Evolutionary conservation across 2,797 vertebrate genomes (phyloP).

Genomic region (Melanotaenia boesemani): DNA sequence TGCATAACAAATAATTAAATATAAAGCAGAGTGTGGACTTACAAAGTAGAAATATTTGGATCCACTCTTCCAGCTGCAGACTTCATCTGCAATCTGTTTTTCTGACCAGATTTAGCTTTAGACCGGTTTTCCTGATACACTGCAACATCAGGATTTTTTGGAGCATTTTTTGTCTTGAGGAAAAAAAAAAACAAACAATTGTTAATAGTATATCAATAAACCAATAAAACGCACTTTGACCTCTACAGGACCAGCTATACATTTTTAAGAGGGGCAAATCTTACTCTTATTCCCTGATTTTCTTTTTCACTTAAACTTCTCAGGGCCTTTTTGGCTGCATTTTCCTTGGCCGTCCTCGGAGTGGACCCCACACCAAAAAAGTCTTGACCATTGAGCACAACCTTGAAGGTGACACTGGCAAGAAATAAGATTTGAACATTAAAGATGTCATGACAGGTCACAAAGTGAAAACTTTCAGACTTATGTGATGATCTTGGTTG

Average conservation of each 20-base stretch:
- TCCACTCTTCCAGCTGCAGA: neutral
- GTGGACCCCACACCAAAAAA: fast-evolving
- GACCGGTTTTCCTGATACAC: neutral
- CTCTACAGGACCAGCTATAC: neutral
- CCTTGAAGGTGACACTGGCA: neutral
- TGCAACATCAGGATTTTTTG: neutral
- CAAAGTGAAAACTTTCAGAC: too few species aligned
- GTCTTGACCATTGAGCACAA: fast-evolving
- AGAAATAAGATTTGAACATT: neutral
- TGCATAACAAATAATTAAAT: neutral
- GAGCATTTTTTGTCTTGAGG: neutral
- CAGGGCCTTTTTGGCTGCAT: conserved; percentile 2
- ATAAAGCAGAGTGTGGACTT: neutral
- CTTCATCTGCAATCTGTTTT: neutral
- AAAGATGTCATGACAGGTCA: neutral
- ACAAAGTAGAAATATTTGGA: neutral
- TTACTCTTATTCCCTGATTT: neutral
- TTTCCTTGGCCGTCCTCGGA: neutral
- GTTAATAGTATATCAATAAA: neutral
- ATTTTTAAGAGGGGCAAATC: neutral
- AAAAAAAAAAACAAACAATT: neutral
- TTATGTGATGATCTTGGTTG: too few species aligned
- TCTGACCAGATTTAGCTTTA: neutral
- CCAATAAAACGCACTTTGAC: neutral
- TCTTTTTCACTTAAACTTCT: neutral